phyloP scores from a whole-genome alignment of 2,113 vertebrate genomes.

The Stercorarius parasiticus region DNA sequence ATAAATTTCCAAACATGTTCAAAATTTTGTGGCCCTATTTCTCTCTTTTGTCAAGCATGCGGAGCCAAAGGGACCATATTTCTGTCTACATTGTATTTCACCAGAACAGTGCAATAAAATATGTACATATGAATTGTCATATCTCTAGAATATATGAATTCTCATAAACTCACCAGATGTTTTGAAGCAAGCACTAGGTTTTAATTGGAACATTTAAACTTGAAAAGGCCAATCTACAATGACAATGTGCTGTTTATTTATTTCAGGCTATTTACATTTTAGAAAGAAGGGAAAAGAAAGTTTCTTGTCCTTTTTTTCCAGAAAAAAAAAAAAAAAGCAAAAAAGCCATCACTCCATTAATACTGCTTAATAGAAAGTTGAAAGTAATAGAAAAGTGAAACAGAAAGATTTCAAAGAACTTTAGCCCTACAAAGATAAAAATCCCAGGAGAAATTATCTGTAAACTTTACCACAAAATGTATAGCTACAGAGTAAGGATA shows the following conservation, averaged over 20 bases:
- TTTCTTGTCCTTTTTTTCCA: neutral
- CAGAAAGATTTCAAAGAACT: neutral
- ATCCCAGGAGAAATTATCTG: neutral
- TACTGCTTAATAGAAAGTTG: neutral
- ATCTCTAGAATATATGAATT: slow-evolving; percentile 32
- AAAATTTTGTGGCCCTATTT: slow-evolving; percentile 23
- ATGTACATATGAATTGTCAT: neutral
- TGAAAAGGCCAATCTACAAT: slow-evolving; percentile 1
- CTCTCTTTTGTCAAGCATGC: slow-evolving; percentile 18
- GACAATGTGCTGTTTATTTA: neutral
- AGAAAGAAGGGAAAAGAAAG: neutral
- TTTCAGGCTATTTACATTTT: slow-evolving; percentile 1
- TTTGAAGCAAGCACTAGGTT: slow-evolving; percentile 8
- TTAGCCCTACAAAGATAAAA: neutral
- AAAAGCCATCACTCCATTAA: neutral
- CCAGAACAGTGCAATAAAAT: slow-evolving; percentile 25
- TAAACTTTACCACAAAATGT: neutral
- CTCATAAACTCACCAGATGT: slow-evolving; percentile 52
- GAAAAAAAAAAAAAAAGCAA: neutral
- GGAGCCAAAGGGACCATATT: slow-evolving; percentile 23
- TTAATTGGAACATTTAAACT: slow-evolving; percentile 48
- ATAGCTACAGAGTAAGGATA: neutral
- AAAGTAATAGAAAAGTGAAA: neutral
- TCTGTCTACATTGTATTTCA: slow-evolving; percentile 45
- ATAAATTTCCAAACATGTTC: slow-evolving; percentile 12